Evolutionary conservation across 2,797 vertebrate species (phyloP), one percentile per base, ranked within the genome.

Genomic region (Podarcis lilfordi): DNA sequence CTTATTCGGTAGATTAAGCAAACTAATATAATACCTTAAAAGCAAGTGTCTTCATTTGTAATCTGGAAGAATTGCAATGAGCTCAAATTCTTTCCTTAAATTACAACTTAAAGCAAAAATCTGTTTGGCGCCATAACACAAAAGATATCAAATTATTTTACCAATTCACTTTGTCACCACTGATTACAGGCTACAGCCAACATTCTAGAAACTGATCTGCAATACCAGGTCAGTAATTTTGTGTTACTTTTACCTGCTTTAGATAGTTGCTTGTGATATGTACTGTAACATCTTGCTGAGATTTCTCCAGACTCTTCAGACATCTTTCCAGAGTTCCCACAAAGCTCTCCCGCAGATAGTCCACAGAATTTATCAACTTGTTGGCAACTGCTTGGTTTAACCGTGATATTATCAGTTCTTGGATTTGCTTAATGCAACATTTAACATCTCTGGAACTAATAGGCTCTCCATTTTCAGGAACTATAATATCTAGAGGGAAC

Each of bases 381-480:
- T 98, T 99, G 1, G 99, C 99, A 90, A 99, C 99, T 0, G 99
- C 99, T 95, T 99, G 98, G 94, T 99, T 99, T 43, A 99, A 95
- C 6, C 97, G 96, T 40, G 98, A 97, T 87, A 99, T 98, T 27
- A 99, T 99, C 94, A 99, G 97, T 80, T 99, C 98, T 96, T 99
- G 99, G 93, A 99, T 99, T 96, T 99, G 98, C 43, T 98, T 97
- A 92, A 99, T 99, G 89, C 99, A 99, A 32, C 98, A 98, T 50
- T 99, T 98, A 85, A 99, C 98, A 95, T 99, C 98, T 96, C 97
- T 98, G 35, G 98, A 98, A 35, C 98, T 98, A 78, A 98, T 97
- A 9, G 98, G 97, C 55, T 99, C 99, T 75, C 99, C 98, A 0
- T 97, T 99, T 77, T 98, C 97, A 2, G 98, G 98, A 81, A 99